phyloP scores from a whole-genome alignment of 2,888 invertebrate species.

The Pseudolycoriella hygida region DNA sequence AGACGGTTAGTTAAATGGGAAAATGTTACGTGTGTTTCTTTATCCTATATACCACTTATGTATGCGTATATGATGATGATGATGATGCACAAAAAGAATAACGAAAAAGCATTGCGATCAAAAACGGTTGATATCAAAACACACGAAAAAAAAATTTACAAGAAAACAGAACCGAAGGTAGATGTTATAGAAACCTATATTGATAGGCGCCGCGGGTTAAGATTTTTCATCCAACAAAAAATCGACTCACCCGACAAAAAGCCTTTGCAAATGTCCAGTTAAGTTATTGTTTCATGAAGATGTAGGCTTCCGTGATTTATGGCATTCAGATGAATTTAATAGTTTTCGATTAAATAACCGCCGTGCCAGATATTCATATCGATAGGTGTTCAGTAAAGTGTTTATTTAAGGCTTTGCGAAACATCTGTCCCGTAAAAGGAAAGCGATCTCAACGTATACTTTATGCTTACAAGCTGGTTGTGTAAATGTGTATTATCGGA shows the following conservation, averaged over 20 bases:
- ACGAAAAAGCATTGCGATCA: no score
- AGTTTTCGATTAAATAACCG: slow-evolving; percentile 4
- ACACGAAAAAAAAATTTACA: no score
- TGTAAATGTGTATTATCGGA: no score
- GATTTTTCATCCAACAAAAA: background rate
- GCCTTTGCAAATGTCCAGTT: background rate
- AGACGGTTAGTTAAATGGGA: no score
- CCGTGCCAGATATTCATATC: background rate
- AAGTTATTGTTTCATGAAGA: slow-evolving; percentile 5
- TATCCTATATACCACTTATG: no score
- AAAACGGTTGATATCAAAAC: no score
- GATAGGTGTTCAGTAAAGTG: background rate
- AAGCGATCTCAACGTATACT: background rate
- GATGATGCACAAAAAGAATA: no score
- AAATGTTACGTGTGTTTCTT: no score
- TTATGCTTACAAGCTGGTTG: no score
- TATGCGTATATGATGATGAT: no score
- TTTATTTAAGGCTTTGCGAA: background rate
- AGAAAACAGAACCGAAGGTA: no score
- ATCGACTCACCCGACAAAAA: background rate
- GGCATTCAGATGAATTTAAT: slow-evolving; percentile 2
- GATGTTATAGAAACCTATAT: background rate
- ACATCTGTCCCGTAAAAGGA: background rate
- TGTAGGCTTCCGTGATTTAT: slow-evolving; percentile 2
- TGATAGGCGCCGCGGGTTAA: slow-evolving; percentile 1